A percentile compares a stretch with the other conserved stretches of the same genome.
These are phyloP conservation scores for Centroberyx gerrardi DNA, from an alignment of 2,797 vertebrate genomes.

Conservation along the genomic window DNA sequence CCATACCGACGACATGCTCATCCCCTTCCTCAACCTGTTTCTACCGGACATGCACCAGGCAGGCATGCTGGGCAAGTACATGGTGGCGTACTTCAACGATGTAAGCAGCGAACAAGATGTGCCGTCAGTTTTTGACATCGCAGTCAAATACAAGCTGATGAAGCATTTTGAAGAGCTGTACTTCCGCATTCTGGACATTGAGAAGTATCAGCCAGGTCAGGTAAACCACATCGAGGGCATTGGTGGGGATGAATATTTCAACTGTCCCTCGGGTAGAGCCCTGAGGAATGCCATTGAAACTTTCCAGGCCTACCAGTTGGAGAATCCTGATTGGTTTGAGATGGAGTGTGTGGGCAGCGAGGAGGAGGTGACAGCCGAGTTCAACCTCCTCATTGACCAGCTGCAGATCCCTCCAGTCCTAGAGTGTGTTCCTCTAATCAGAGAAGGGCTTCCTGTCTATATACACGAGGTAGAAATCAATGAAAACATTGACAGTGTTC, in stretches of 20 bases:
- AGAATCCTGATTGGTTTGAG: conserved; percentile 92
- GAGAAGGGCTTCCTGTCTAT: conserved; percentile 57
- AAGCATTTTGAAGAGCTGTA: conserved; percentile 94
- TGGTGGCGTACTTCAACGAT: conserved; percentile 93
- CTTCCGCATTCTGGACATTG: conserved; percentile 92
- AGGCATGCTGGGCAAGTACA: conserved; percentile 90
- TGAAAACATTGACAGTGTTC: conserved; percentile 32
- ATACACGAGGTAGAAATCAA: conserved; percentile 58
- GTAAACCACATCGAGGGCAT: conserved; percentile 89
- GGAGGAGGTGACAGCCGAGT: conserved; percentile 75
- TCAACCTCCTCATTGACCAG: conserved; percentile 26
- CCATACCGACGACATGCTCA: conserved; percentile 91
- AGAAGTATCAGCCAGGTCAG: conserved; percentile 92
- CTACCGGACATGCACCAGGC: conserved; percentile 92
- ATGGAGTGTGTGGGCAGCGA: conserved; percentile 79
- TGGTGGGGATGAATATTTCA: conserved; percentile 85
- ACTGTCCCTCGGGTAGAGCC: conserved; percentile 85
- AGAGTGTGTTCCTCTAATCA: conserved; percentile 66
- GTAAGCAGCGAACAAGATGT: conserved; percentile 87
- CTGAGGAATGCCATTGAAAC: conserved; percentile 86
- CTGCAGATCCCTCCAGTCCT: conserved; percentile 56
- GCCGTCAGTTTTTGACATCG: conserved; percentile 91
- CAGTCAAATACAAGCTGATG: conserved; percentile 91
- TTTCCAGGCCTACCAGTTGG: conserved; percentile 88
- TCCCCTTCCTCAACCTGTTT: conserved; percentile 91